A percentile compares a stretch with the other conserved stretches of the same genome.
These are phyloP conservation scores for Trissolcus basalis DNA, from an alignment of 1,140 invertebrate species.

Conservation along the genomic window DNA sequence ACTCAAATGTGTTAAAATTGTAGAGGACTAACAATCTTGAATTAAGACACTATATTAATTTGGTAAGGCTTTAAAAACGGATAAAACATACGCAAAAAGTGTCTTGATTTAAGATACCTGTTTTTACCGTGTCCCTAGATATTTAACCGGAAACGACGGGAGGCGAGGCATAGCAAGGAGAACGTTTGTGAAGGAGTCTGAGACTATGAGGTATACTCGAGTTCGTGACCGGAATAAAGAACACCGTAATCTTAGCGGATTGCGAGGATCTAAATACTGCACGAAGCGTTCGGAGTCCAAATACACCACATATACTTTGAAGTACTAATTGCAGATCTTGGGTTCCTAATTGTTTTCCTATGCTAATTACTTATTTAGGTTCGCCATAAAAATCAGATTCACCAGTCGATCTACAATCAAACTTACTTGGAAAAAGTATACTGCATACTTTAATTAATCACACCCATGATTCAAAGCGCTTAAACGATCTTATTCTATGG, in stretches of 20 bases:
- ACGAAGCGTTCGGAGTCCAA: slow-evolving; percentile 35
- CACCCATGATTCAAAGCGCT: not conserved
- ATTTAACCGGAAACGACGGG: slow-evolving; percentile 54
- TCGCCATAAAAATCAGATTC: slow-evolving; percentile 13
- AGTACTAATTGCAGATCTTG: slow-evolving; percentile 53
- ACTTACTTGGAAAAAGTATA: slow-evolving; percentile 8
- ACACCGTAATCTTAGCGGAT: slow-evolving; percentile 46
- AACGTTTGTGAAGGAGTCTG: slow-evolving; percentile 55
- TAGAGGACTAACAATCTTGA: no score
- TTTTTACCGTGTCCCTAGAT: slow-evolving; percentile 36
- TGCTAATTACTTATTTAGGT: slow-evolving; percentile 50
- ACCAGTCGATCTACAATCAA: slow-evolving; percentile 1
- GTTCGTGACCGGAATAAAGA: slow-evolving; percentile 65
- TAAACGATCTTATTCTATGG: no score
- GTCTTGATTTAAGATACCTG: no score
- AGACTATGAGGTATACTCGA: slow-evolving; percentile 46
- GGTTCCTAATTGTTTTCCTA: slow-evolving; percentile 45
- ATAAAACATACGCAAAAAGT: no score
- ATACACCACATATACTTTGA: slow-evolving; percentile 24
- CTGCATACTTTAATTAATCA: slow-evolving; percentile 31
- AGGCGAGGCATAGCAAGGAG: slow-evolving; percentile 42
- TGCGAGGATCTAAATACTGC: slow-evolving; percentile 47
- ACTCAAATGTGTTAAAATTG: no score
- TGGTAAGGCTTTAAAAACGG: no score
- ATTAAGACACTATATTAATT: no score